Evolutionary conservation across 2,113 vertebrate genomes (phyloP).

Genomic region (Atrichornis clamosus): DNA sequence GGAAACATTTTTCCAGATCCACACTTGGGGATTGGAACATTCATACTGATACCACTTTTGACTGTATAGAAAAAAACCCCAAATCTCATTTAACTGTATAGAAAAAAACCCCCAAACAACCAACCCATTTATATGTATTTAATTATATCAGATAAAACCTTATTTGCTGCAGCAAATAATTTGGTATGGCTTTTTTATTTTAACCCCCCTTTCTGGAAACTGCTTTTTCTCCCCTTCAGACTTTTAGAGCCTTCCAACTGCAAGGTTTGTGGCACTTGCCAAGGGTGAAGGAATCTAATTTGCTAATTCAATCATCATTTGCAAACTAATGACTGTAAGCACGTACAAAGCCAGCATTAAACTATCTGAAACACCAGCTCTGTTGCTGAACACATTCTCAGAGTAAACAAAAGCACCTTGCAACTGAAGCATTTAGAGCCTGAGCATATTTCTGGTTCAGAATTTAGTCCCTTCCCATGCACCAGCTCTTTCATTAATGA

Average conservation of each 20-base stretch:
- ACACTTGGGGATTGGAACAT: not conserved
- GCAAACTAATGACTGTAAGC: conserved; percentile 17
- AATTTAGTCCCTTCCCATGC: not conserved
- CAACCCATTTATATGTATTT: not conserved
- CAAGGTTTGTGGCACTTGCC: not conserved
- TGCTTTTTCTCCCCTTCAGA: not conserved
- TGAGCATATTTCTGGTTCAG: not conserved
- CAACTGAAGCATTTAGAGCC: not conserved
- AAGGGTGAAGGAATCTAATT: conserved; percentile 9
- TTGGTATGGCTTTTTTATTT: not conserved
- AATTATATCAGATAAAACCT: not conserved
- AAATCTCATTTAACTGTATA: not conserved
- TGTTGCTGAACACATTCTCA: not conserved
- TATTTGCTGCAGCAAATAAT: not conserved
- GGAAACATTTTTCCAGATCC: not conserved
- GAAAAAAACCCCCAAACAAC: not conserved
- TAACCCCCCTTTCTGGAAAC: not conserved
- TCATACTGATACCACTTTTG: not conserved
- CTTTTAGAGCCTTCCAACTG: not conserved
- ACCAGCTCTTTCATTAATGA: not conserved
- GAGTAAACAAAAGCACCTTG: conserved; percentile 2
- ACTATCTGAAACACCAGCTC: not conserved
- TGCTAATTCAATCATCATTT: conserved; percentile 45
- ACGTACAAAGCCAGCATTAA: not conserved
- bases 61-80: not conserved